Evolutionary conservation across 2,888 invertebrate species (phyloP).

Genomic region (Drepana falcataria): DNA sequence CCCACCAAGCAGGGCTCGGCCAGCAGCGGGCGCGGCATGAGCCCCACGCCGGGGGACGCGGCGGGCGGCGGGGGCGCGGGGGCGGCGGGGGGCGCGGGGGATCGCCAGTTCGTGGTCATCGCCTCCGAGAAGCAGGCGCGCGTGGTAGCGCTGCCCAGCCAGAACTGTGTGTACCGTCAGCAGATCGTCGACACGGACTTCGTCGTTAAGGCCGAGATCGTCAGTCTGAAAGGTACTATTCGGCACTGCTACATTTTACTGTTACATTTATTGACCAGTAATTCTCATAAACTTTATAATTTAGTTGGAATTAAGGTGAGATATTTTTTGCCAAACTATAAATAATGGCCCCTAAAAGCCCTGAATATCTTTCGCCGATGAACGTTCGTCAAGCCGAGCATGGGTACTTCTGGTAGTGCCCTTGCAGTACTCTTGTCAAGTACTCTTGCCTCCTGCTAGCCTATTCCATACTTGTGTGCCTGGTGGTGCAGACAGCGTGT

Average conservation of each 20-base stretch:
- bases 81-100: constrained; percentile 72
- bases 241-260: neutral
- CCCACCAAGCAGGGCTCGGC: constrained; percentile 81
- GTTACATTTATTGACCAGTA: neutral
- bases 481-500: constrained; percentile 89
- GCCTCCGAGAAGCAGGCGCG: constrained; percentile 97
- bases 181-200: constrained; percentile 95
- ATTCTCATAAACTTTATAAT: too few species aligned
- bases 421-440: too few species aligned
- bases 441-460: too few species aligned
- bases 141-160: constrained; percentile 95
- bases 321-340: too few species aligned
- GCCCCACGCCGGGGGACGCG: constrained; percentile 82
- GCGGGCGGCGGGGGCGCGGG: constrained; percentile 35
- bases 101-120: constrained; percentile 95
- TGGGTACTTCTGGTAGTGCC: too few species aligned
- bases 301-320: too few species aligned
- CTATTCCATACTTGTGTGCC: neutral
- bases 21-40: constrained; percentile 84
- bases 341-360: too few species aligned
- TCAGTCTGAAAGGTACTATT: constrained; percentile 90
- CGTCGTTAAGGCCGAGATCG: constrained; percentile 95
- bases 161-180: constrained; percentile 95
- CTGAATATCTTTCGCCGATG: too few species aligned
- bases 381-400: too few species aligned